Base-by-base conservation (phyloP, 1,140 invertebrate genomes). In the Drosophila sp. region DNA sequence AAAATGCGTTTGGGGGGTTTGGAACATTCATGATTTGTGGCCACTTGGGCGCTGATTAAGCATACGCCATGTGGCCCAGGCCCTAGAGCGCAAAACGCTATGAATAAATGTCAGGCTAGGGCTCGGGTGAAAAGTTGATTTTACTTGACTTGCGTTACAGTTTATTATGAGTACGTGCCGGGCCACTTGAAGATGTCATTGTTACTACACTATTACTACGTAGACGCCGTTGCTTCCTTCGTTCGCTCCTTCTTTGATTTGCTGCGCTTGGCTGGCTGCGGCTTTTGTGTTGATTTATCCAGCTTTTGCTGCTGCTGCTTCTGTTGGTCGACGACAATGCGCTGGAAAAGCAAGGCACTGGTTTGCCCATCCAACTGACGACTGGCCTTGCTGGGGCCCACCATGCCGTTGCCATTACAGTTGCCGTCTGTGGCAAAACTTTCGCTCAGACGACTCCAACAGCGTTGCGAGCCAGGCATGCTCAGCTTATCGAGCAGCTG, bases 401-500 rank as follows among this genome's bases (percentile, higher is more conserved):
- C 35, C 1, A 38, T 54, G 63, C 8, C 50, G 23, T 23, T 32
- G 30, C 11, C 57, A n/a, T 4, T 25, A 38, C 7, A 32, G 23
- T 44, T 17, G 66, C 30, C 35, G n/a, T 25, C 32, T 35, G 55
- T 32, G 69, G 76, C 75, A 66, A 79, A 87, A 61, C 60, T 75
- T 35, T 78, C 57, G 47, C 66, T 68, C 58, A 91, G 70, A 66
- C 94, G 76, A 33, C 85, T 64, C 94, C 95, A 96, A 62, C 50
- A 91, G 70, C 95, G 93, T 70, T 92, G 78, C 40, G 92, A 65
- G 6, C 41, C 35, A 2, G 93, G 92, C 17, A 96, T 93, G 70
- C 93, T 93, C 17, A 97, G 90, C 92, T 95, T 96, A 91, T 96
- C 93, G 60, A 96, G 92, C 62, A 98, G 92, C 72, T 93, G 93